Evolutionary conservation across 2,888 invertebrate species (phyloP).

Genomic region (Tinea trinotella): DNA sequence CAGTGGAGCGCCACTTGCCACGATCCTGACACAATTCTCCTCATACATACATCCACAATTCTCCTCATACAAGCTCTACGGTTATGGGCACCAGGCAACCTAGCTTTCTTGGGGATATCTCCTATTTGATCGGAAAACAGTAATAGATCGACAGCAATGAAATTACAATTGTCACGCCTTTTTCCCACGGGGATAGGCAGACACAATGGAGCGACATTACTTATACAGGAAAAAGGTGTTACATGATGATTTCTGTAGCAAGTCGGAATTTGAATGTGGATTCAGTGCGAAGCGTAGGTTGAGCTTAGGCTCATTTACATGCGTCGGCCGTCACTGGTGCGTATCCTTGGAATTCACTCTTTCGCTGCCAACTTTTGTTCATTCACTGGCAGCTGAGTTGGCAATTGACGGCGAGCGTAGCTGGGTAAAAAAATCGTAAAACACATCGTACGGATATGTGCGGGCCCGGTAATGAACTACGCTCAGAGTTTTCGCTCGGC

Average conservation of each 20-base stretch:
- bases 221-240: neutral
- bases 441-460: constrained; percentile 15
- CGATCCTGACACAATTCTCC: too few relatives aligned
- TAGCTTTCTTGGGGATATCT: too few relatives aligned
- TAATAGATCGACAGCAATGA: too few relatives aligned
- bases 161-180: too few relatives aligned
- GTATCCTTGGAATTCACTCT: constrained; percentile 15
- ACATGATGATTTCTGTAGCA: neutral
- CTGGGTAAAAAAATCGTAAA: constrained; percentile 9
- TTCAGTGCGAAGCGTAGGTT: neutral
- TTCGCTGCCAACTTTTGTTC: constrained; percentile 13
- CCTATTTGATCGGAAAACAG: too few relatives aligned
- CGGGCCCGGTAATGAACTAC: constrained; percentile 21
- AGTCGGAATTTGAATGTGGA: neutral
- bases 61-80: too few relatives aligned
- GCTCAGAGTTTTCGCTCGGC: constrained; percentile 19
- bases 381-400: constrained; percentile 15
- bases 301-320: constrained; percentile 11
- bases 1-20: too few relatives aligned
- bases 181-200: too few relatives aligned
- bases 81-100: too few relatives aligned
- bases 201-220: too few relatives aligned
- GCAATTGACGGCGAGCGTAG: constrained; percentile 12
- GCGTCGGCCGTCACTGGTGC: constrained; percentile 12
- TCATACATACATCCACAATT: too few relatives aligned